These are phyloP conservation scores for Caenorhabditis macrosperma DNA, from an alignment of 2,888 invertebrate species.

Conservation along the genomic window DNA sequence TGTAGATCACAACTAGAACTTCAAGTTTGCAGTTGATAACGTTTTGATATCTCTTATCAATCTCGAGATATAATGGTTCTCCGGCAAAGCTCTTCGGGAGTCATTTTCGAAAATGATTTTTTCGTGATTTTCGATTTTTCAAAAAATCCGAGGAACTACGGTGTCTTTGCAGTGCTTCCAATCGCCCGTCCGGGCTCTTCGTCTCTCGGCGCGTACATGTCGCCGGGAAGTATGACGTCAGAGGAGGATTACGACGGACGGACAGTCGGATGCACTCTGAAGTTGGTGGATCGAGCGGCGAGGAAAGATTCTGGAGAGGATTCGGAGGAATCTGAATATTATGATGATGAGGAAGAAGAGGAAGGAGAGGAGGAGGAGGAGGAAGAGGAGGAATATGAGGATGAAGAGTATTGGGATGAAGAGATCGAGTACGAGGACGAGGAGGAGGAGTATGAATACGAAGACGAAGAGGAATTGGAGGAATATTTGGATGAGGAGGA, in stretches of 20 bases:
- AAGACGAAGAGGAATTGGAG: slow-evolving; percentile 57
- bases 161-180: slow-evolving; percentile 40
- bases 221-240: slow-evolving; percentile 65
- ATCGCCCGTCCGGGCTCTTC: slow-evolving; percentile 62
- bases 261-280: slow-evolving; percentile 74
- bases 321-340: slow-evolving; percentile 65
- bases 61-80: too few relatives aligned
- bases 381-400: slow-evolving; percentile 38
- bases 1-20: too few relatives aligned
- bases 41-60: too few relatives aligned
- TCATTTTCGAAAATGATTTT: too few relatives aligned
- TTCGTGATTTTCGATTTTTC: too few relatives aligned
- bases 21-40: too few relatives aligned
- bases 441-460: slow-evolving; percentile 62
- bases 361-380: slow-evolving; percentile 40
- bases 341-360: too few relatives aligned
- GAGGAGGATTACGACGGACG: slow-evolving; percentile 66
- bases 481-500: slow-evolving; percentile 56
- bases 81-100: too few relatives aligned
- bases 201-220: slow-evolving; percentile 68
- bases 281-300: slow-evolving; percentile 74
- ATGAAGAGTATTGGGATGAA: slow-evolving; percentile 73
- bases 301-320: slow-evolving; percentile 71
- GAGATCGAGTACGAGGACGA: slow-evolving; percentile 67
- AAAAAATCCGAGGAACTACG: neutral